Conservation (phyloP, 2,888 invertebrate species). For the Rapana venosa region DNA sequence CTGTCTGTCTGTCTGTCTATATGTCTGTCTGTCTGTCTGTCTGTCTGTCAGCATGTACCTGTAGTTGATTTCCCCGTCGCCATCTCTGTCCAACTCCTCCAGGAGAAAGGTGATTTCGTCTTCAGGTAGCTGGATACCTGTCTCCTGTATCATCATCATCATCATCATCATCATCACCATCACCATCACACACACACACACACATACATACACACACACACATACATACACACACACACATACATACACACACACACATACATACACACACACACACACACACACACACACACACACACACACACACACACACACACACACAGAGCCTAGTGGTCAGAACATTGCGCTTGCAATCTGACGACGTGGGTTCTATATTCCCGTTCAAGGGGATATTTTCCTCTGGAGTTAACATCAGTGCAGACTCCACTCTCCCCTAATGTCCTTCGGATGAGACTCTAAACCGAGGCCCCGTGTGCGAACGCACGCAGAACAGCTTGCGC, state of each 20-base stretch:
- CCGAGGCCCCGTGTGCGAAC: no score
- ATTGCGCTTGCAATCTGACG: no score
- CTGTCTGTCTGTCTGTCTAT: no score
- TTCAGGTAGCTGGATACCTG: slow-evolving; percentile 73
- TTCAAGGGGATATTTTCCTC: no score
- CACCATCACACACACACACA: neutral
- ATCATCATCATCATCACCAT: no score
- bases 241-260: neutral
- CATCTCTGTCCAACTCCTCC: slow-evolving; percentile 74
- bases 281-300: neutral
- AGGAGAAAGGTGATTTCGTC: slow-evolving; percentile 73
- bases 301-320: neutral
- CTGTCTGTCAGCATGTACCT: slow-evolving; percentile 63
- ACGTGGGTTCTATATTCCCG: no score
- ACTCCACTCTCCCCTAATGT: no score
- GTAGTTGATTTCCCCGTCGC: slow-evolving; percentile 77
- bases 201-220: neutral
- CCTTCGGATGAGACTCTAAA: no score
- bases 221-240: neutral
- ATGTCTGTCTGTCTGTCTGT: neutral
- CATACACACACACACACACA: neutral
- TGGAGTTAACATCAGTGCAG: no score
- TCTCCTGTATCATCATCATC: slow-evolving; percentile 62
- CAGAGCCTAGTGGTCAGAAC: no score
- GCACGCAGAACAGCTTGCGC: no score